Evolutionary conservation across 2,888 invertebrate genomes (phyloP).

Genomic region (Neria commutata): DNA sequence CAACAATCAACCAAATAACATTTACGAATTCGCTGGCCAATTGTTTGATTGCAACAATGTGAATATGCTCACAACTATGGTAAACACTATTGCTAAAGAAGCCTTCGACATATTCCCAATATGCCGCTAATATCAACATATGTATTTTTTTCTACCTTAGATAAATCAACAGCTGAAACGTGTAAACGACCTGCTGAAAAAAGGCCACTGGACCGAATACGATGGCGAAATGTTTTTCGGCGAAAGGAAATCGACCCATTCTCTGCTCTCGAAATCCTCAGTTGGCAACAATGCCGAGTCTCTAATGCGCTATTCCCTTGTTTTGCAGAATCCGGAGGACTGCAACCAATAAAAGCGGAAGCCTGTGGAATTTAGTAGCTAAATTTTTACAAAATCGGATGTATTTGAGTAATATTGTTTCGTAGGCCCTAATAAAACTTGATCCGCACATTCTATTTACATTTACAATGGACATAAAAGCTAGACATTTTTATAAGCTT

Average conservation of each 20-base stretch:
- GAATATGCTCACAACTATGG: constrained; percentile 39
- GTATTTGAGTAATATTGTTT: too few species aligned
- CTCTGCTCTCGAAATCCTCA: constrained; percentile 40
- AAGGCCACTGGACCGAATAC: constrained; percentile 41
- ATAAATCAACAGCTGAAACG: constrained; percentile 43
- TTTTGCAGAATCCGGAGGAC: constrained; percentile 42
- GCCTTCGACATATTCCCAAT: background rate
- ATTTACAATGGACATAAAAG: too few species aligned
- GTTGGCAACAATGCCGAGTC: constrained; percentile 36
- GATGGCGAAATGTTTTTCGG: constrained; percentile 44
- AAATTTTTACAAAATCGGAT: too few species aligned
- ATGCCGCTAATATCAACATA: background rate
- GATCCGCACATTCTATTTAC: too few species aligned
- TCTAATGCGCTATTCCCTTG: constrained; percentile 40
- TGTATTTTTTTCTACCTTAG: constrained; percentile 20
- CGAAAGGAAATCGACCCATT: constrained; percentile 41
- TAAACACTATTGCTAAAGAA: too few species aligned
- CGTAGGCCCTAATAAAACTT: too few species aligned
- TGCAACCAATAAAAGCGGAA: too few species aligned
- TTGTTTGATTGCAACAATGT: constrained; percentile 41
- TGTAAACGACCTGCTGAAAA: constrained; percentile 39
- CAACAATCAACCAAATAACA: constrained; percentile 37
- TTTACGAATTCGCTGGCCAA: constrained; percentile 40
- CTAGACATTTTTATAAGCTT: too few species aligned
- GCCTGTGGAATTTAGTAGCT: too few species aligned